Base-by-base conservation (phyloP, 1,140 invertebrate genomes). In the Drosophila auraria region DNA sequence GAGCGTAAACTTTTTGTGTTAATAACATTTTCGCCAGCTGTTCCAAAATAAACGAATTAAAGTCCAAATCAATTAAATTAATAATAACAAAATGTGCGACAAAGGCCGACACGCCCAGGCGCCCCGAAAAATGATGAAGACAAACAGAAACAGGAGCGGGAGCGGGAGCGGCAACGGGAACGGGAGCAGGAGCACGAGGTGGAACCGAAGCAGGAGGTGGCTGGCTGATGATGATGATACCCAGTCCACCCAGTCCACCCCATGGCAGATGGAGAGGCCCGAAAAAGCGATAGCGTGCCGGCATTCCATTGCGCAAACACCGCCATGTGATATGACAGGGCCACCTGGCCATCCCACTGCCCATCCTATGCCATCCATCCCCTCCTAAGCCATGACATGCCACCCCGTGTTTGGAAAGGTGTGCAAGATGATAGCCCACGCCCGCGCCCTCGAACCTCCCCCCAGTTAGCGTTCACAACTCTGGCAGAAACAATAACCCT, bases 31-130 rank as follows among this genome's bases (percentile, higher is more conserved):
- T 63, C 54, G 64, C 83, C 83, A 89, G 83, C 84, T 89, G 83
- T 71, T 83, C 60, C 20, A 44, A 73, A 87, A 87, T 80, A 68
- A 74, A 78, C 71, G 80, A 75, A 83, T 87, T 83, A 63, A 63
- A 75, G 64, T 63, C 58, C 50, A 80, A 89, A 87, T 87, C 84
- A 87, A 87, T 87, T 87, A 89, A 83, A 83, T 83, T 87, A 83
- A 89, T 83, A 87, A 89, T 89, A 89, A 74, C 68, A 69, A 62
- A 57, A 80, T 63, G 51, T 36, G 59, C 68, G 74, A 78, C 54
- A 59, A 53, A 57, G 49, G 60, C 65, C 40, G 47, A 76, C 51
- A 69, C 56, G 74, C 56, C 62, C 66, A 71, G 68, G 54, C 27
- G 50, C 23, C 64, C 64, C 69, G 23, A 73, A 73, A 73, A 72